A percentile compares a stretch with the other conserved stretches of the same genome.
Conservation (phyloP, 2,888 invertebrate species). For the Drosophila borborema region DNA sequence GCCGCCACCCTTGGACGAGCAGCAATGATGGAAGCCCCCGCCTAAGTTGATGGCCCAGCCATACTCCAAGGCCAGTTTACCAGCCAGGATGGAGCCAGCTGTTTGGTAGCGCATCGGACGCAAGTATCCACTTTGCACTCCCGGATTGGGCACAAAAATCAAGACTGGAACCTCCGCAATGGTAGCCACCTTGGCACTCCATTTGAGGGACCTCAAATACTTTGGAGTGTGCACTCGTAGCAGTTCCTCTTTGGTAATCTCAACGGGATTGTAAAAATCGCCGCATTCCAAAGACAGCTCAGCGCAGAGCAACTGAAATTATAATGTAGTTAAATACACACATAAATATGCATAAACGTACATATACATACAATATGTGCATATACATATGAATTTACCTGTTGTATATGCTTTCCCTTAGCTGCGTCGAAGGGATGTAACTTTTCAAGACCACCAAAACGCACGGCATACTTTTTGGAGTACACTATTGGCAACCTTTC, state of each 20-base stretch:
- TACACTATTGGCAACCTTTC: conserved; percentile 91
- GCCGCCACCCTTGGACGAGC: conserved; percentile 90
- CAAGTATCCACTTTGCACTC: conserved; percentile 91
- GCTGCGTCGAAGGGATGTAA: conserved; percentile 95
- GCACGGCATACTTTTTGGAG: conserved; percentile 91
- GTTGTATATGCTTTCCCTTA: conserved; percentile 93
- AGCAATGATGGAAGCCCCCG: conserved; percentile 96
- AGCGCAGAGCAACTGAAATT: conserved; percentile 86
- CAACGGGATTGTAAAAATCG: conserved; percentile 88
- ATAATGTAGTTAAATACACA: neutral
- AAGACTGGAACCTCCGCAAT: conserved; percentile 92
- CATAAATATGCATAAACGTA: neutral
- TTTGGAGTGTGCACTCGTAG: conserved; percentile 90
- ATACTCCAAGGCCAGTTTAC: conserved; percentile 91
- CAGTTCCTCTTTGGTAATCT: conserved; percentile 90
- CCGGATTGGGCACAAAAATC: conserved; percentile 90
- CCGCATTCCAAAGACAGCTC: conserved; percentile 87
- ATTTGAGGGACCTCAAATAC: conserved; percentile 90
- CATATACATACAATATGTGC: neutral
- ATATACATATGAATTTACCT: conserved; percentile 84
- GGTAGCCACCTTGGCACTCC: conserved; percentile 91
- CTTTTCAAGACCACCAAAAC: conserved; percentile 92
- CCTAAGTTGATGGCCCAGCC: conserved; percentile 97
- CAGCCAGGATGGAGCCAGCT: conserved; percentile 92
- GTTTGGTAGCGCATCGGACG: conserved; percentile 93